phyloP scores from a whole-genome alignment of 2,888 invertebrate species.

The Lepidonotus clava region DNA sequence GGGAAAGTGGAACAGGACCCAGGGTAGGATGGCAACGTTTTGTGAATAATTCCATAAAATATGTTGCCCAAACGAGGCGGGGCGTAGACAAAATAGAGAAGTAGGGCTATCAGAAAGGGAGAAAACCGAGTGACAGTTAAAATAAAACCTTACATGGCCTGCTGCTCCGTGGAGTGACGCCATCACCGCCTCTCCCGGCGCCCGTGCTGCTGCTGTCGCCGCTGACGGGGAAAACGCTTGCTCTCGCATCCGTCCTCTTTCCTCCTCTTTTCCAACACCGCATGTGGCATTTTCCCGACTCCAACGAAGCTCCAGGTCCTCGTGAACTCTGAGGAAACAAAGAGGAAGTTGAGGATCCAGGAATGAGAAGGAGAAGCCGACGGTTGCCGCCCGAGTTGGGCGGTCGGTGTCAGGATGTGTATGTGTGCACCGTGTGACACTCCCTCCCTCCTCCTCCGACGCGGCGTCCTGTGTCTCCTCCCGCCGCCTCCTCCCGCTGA shows the following conservation, averaged over 20 bases:
- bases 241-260: too few species aligned
- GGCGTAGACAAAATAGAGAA: not conserved
- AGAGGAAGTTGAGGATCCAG: too few species aligned
- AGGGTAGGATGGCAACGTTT: not conserved
- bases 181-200: conserved; percentile 1
- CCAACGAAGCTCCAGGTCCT: too few species aligned
- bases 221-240: too few species aligned
- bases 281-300: too few species aligned
- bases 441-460: not conserved
- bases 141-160: conserved; percentile 30
- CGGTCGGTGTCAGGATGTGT: not conserved
- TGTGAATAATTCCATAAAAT: not conserved
- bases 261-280: too few species aligned
- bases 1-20: not conserved
- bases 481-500: not conserved
- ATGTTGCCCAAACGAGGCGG: not conserved
- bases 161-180: conserved; percentile 11
- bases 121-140: not conserved
- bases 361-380: too few species aligned
- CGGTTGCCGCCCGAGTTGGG: not conserved
- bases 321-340: too few species aligned
- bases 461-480: not conserved
- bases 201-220: not conserved
- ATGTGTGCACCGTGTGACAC: not conserved
- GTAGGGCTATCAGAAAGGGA: not conserved